These are phyloP conservation scores for Drosophila sproati DNA, from an alignment of 1,140 invertebrate genomes.

Conservation along the genomic window DNA sequence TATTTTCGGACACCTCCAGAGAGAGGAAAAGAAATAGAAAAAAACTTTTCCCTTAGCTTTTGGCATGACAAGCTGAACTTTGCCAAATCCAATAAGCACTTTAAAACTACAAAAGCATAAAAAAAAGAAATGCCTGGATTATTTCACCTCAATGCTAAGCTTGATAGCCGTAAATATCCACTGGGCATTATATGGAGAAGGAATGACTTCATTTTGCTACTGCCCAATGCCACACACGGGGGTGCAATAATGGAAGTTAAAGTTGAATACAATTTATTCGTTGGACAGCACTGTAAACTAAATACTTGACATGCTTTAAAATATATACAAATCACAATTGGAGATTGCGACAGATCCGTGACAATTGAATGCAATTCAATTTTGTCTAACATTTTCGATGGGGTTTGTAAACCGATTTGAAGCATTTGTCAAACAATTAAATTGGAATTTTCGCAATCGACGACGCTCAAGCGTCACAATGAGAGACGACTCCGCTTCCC, in stretches of 20 bases:
- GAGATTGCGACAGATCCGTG: conserved; percentile 5
- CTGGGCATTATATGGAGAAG: conserved; percentile 12
- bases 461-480: conserved; percentile 51
- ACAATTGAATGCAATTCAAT: conserved; percentile 48
- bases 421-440: conserved; percentile 66
- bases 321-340: too few species aligned
- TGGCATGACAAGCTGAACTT: conserved; percentile 32
- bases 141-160: conserved; percentile 47
- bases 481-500: not conserved
- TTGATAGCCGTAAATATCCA: conserved; percentile 26
- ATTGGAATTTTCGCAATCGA: conserved; percentile 68
- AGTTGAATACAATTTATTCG: not conserved
- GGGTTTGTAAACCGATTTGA: not conserved
- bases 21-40: conserved; percentile 13
- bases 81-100: conserved; percentile 67
- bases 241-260: not conserved
- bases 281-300: not conserved
- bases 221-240: not conserved
- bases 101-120: conserved; percentile 41
- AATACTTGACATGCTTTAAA: not conserved
- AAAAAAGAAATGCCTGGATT: conserved; percentile 33
- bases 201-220: conserved; percentile 25
- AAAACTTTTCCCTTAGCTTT: conserved; percentile 7
- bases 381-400: conserved; percentile 17
- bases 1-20: conserved; percentile 29